These are phyloP conservation scores for Metopolophium dirhodum DNA, from an alignment of 1,140 invertebrate genomes.

Conservation along the genomic window DNA sequence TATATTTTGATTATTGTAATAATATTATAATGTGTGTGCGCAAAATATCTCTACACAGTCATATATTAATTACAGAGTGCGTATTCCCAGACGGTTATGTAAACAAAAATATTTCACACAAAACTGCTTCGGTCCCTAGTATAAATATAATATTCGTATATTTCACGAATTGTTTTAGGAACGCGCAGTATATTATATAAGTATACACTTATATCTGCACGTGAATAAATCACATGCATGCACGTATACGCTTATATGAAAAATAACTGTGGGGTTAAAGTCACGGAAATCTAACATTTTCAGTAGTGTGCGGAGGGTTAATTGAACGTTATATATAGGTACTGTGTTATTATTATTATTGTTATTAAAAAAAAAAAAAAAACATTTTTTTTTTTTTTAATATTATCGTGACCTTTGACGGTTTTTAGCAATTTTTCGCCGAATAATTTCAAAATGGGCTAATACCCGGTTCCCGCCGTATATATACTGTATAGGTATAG, in stretches of 20 bases:
- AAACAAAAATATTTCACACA: not conserved
- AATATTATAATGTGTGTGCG: not conserved
- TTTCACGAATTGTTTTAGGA: not conserved
- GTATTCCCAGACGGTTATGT: not conserved
- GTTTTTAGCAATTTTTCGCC: not conserved
- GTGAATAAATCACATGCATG: not conserved
- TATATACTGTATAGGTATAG: not conserved
- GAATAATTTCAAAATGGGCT: not conserved
- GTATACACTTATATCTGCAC: not conserved
- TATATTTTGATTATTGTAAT: not conserved
- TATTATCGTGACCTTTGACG: not conserved
- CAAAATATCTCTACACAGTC: not conserved
- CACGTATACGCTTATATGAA: not conserved
- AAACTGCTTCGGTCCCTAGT: not conserved
- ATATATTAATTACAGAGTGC: not conserved
- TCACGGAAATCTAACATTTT: conserved; percentile 32
- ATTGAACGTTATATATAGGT: not conserved
- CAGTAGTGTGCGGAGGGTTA: not conserved
- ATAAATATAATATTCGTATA: not conserved
- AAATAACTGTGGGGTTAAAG: not conserved
- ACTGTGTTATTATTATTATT: not conserved
- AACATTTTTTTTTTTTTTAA: not conserved
- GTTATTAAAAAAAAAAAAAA: too few relatives aligned
- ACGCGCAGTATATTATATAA: not conserved
- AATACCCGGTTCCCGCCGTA: not conserved